Evolutionary conservation across 2,113 vertebrate genomes (phyloP).

Genomic region (Halcyon senegalensis): DNA sequence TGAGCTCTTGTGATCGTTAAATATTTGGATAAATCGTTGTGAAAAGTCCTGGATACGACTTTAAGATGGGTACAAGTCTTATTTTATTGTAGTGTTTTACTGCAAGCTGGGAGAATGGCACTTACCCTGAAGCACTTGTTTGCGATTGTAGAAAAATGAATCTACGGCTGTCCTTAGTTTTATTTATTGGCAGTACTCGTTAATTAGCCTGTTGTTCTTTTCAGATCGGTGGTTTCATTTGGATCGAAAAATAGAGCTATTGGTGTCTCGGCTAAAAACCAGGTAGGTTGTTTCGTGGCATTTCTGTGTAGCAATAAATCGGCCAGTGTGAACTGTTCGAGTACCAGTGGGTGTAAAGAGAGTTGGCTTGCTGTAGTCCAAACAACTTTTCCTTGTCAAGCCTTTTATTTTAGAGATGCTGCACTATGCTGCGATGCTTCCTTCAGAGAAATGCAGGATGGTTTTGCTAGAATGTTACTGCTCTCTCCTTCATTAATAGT

Average conservation of each 20-base stretch:
- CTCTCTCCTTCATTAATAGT: not conserved
- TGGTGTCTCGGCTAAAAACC: conserved; percentile 85
- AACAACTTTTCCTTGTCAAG: not conserved
- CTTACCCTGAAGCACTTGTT: not conserved
- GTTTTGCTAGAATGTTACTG: not conserved
- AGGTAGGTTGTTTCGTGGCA: conserved; percentile 70
- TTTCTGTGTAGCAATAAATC: not conserved
- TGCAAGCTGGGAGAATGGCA: not conserved
- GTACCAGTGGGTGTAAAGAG: not conserved
- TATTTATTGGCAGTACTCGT: not conserved
- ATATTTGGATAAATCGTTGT: not conserved
- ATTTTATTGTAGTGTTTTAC: rapidly evolving
- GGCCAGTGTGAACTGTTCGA: not conserved
- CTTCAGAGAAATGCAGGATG: not conserved
- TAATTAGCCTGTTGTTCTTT: conserved; percentile 40
- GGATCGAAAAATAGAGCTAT: conserved; percentile 85
- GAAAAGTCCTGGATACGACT: not conserved
- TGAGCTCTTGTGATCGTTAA: not conserved
- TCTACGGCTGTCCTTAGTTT: rapidly evolving
- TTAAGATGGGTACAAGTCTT: no score
- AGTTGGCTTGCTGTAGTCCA: not conserved
- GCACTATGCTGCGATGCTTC: not conserved
- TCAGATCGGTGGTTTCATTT: conserved; percentile 85
- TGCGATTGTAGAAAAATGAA: rapidly evolving
- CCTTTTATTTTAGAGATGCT: not conserved